Evolutionary conservation across 2,797 vertebrate species (phyloP).

Genomic region (Channa striata): DNA sequence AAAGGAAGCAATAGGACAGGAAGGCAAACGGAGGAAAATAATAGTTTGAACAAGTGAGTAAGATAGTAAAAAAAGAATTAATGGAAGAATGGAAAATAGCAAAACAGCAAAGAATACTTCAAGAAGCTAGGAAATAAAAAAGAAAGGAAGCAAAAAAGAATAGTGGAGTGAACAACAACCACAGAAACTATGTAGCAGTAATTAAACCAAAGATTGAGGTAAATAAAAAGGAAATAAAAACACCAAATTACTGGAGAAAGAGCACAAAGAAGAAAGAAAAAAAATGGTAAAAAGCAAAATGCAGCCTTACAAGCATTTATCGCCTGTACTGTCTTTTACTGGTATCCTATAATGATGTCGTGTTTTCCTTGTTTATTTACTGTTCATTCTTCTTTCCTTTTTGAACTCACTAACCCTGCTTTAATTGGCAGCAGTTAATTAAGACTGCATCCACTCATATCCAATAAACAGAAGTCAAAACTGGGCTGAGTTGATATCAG

Average conservation of each 20-base stretch:
- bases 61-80: not conserved
- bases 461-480: slow-evolving; percentile 49
- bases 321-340: not conserved
- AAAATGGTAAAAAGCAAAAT: not conserved
- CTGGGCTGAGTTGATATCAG: slow-evolving; percentile 25
- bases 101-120: not conserved
- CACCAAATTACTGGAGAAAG: not conserved
- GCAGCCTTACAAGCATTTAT: too few relatives aligned
- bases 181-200: too few relatives aligned
- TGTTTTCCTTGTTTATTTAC: slow-evolving; percentile 51
- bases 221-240: not conserved
- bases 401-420: slow-evolving; percentile 55
- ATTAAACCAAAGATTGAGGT: not conserved
- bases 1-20: too few relatives aligned
- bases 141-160: not conserved
- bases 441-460: slow-evolving; percentile 46
- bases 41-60: too few relatives aligned
- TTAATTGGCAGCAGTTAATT: slow-evolving; percentile 60
- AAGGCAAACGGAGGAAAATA: slow-evolving; percentile 4
- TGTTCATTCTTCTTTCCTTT: slow-evolving; percentile 5
- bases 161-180: not conserved
- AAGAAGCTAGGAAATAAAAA: rapidly evolving
- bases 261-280: slow-evolving; percentile 5
- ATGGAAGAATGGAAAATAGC: not conserved
- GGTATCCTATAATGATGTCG: slow-evolving; percentile 46